Evolutionary conservation across 2,888 invertebrate genomes (phyloP).

Genomic region (Neria commutata): DNA sequence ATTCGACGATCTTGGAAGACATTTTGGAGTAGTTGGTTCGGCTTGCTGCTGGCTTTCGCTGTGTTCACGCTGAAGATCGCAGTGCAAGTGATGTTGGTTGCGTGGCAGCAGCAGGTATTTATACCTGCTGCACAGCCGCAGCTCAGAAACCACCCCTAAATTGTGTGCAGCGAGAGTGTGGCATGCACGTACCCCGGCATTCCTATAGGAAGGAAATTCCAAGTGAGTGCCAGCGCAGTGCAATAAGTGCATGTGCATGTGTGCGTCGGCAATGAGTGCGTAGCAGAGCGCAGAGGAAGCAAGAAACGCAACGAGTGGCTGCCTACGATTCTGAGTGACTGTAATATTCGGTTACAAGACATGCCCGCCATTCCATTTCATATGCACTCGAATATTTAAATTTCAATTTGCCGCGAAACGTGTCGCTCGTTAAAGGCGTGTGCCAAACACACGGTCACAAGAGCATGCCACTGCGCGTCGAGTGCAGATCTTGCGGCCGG

Average conservation of each 20-base stretch:
- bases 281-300: too few relatives aligned
- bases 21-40: constrained; percentile 32
- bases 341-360: too few relatives aligned
- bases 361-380: too few relatives aligned
- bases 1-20: constrained; percentile 41
- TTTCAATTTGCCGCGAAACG: too few relatives aligned
- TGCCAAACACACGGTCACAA: constrained; percentile 19
- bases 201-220: constrained; percentile 26
- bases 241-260: too few relatives aligned
- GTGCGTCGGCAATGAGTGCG: neutral
- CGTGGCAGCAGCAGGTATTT: constrained; percentile 23
- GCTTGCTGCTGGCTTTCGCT: constrained; percentile 12
- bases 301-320: too few relatives aligned
- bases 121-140: constrained; percentile 25
- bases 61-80: constrained; percentile 21
- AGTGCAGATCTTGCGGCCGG: too few relatives aligned
- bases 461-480: neutral
- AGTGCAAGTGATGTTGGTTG: constrained; percentile 29
- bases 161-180: constrained; percentile 15
- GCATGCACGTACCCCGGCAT: constrained; percentile 18
- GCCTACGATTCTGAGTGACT: too few relatives aligned
- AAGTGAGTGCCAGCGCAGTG: too few relatives aligned
- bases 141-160: constrained; percentile 32
- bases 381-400: too few relatives aligned
- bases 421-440: constrained; percentile 29